These are phyloP conservation scores for Tyto alba DNA, from an alignment of 2,113 vertebrate genomes.

Conservation along the genomic window DNA sequence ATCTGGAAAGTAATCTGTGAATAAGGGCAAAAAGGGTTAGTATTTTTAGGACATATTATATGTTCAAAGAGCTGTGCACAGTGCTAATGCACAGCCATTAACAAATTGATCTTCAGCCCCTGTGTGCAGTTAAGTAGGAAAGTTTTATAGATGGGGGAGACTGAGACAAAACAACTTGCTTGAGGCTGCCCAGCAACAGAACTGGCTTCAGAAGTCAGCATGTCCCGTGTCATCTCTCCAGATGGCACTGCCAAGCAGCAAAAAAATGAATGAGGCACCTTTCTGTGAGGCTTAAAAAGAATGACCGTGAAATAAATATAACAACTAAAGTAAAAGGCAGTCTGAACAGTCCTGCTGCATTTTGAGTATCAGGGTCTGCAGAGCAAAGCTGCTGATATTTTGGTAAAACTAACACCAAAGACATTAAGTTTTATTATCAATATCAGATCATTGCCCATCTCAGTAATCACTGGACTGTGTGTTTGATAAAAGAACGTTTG, in stretches of 20 bases:
- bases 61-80: neutral
- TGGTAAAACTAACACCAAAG: slow-evolving; percentile 39
- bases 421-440: slow-evolving; percentile 28
- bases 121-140: neutral
- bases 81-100: slow-evolving; percentile 24
- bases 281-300: slow-evolving; percentile 2
- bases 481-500: slow-evolving; percentile 59
- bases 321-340: slow-evolving; percentile 20
- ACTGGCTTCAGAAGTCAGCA: neutral
- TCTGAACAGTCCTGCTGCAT: neutral
- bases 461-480: slow-evolving; percentile 41
- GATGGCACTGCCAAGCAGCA: neutral
- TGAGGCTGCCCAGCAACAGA: neutral
- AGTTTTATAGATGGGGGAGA: neutral
- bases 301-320: neutral
- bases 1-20: neutral
- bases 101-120: slow-evolving; percentile 30
- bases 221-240: slow-evolving; percentile 3
- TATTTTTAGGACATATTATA: slow-evolving; percentile 25
- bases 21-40: neutral
- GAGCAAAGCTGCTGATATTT: neutral
- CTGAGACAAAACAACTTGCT: slow-evolving; percentile 9
- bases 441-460: slow-evolving; percentile 43
- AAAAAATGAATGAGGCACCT: neutral
- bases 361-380: neutral